These are phyloP conservation scores for Carcina quercana DNA, from an alignment of 2,888 invertebrate species.

Conservation along the genomic window DNA sequence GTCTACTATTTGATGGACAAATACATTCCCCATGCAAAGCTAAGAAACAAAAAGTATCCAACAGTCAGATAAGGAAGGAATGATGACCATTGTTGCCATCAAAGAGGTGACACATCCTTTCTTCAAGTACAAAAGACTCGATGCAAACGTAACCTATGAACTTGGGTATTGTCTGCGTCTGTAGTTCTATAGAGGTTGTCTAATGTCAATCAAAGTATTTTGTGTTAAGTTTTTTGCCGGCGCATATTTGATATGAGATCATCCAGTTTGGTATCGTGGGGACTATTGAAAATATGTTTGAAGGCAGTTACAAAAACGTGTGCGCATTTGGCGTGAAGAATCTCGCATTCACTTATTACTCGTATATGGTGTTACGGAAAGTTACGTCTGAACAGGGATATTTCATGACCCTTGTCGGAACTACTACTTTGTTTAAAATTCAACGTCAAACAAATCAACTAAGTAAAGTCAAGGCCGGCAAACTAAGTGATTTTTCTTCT, in stretches of 20 bases:
- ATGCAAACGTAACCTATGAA: slow-evolving; percentile 30
- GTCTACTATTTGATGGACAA: too few relatives aligned
- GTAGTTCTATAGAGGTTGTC: slow-evolving; percentile 23
- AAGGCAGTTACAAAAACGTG: not conserved
- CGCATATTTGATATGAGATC: slow-evolving; percentile 35
- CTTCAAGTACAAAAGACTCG: slow-evolving; percentile 24
- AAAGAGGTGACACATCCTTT: slow-evolving; percentile 37
- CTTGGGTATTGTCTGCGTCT: slow-evolving; percentile 27
- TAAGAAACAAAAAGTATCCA: slow-evolving; percentile 11
- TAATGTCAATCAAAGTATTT: slow-evolving; percentile 39
- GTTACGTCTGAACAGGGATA: too few relatives aligned
- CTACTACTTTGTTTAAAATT: too few relatives aligned
- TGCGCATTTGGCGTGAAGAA: too few relatives aligned
- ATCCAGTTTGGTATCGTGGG: too few relatives aligned
- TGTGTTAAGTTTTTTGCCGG: slow-evolving; percentile 28
- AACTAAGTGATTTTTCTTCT: too few relatives aligned
- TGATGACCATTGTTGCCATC: slow-evolving; percentile 32
- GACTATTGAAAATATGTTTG: slow-evolving; percentile 3
- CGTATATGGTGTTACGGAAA: too few relatives aligned
- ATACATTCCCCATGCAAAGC: too few relatives aligned
- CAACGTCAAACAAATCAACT: too few relatives aligned
- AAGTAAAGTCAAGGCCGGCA: too few relatives aligned
- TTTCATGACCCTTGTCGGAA: too few relatives aligned
- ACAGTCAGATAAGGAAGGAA: slow-evolving; percentile 15
- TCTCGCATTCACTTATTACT: too few relatives aligned